These are phyloP conservation scores for Anthonomus grandis DNA, from an alignment of 1,140 invertebrate genomes.

Conservation along the genomic window DNA sequence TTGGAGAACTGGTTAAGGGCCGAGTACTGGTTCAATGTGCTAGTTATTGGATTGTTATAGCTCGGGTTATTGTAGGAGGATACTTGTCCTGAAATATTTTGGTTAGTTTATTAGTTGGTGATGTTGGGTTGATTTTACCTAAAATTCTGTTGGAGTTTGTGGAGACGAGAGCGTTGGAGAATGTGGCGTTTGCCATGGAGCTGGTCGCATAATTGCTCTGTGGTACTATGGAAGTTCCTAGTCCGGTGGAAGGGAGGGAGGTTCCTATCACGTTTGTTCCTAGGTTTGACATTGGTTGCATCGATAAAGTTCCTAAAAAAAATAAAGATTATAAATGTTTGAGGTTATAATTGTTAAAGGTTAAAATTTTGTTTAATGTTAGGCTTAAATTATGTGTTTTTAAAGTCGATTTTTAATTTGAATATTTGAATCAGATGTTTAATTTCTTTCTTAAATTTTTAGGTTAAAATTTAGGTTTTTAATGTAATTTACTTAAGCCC, in stretches of 20 bases:
- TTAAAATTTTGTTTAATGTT: too few relatives aligned
- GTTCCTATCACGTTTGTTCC: slow-evolving; percentile 37
- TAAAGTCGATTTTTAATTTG: too few relatives aligned
- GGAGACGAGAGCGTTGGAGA: slow-evolving; percentile 58
- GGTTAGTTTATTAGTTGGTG: background rate
- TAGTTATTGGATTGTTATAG: slow-evolving; percentile 38
- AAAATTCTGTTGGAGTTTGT: slow-evolving; percentile 31
- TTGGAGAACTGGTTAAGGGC: slow-evolving; percentile 30
- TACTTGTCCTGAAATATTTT: slow-evolving; percentile 20
- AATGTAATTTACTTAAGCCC: too few relatives aligned
- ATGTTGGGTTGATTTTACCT: slow-evolving; percentile 1
- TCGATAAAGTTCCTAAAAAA: slow-evolving; percentile 19
- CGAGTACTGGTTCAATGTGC: slow-evolving; percentile 29
- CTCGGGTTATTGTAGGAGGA: slow-evolving; percentile 41
- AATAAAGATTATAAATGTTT: background rate
- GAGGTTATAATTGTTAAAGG: background rate
- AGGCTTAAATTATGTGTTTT: background rate
- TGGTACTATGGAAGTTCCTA: slow-evolving; percentile 51
- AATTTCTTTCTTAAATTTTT: too few relatives aligned
- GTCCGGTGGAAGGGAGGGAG: slow-evolving; percentile 42
- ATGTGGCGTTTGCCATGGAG: slow-evolving; percentile 56
- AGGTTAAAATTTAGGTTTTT: too few relatives aligned
- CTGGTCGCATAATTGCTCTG: slow-evolving; percentile 52
- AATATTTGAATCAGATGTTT: too few relatives aligned
- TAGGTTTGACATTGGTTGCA: slow-evolving; percentile 18